These are phyloP conservation scores for Anthopleura sola DNA, from an alignment of 64 coral and sea anemone genomes.

Conservation along the genomic window DNA sequence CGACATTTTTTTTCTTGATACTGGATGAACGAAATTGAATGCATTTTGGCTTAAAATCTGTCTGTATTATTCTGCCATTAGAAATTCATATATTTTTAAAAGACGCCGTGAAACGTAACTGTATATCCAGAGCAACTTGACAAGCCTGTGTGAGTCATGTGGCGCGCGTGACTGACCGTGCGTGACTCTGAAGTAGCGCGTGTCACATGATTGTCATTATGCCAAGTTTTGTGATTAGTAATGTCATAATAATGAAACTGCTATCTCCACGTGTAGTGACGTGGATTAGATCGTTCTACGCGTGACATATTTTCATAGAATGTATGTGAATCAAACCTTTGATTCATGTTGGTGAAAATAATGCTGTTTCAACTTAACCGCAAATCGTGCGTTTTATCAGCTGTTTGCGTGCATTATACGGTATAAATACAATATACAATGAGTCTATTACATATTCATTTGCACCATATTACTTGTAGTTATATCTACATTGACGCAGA, in stretches of 20 bases:
- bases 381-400: neutral
- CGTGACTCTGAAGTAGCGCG: neutral
- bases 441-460: neutral
- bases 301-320: neutral
- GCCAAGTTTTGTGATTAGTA: neutral
- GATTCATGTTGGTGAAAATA: neutral
- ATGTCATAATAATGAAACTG: neutral
- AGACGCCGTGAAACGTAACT: no score
- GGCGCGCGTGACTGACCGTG: neutral
- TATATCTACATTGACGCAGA: neutral
- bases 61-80: no score
- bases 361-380: neutral
- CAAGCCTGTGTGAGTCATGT: neutral
- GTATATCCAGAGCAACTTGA: neutral
- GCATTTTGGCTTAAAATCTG: no score
- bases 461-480: neutral
- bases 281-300: neutral
- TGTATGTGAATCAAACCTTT: neutral
- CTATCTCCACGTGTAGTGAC: neutral
- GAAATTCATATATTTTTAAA: no score
- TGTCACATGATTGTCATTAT: neutral
- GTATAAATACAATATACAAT: neutral
- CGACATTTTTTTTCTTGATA: neutral
- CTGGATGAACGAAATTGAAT: no score
- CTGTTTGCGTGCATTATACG: neutral